Percentiles rank a stretch among this genome's conserved stretches.
These are phyloP conservation scores for Nerophis lumbriciformis DNA, from an alignment of 2,113 vertebrate species.

Conservation along the genomic window DNA sequence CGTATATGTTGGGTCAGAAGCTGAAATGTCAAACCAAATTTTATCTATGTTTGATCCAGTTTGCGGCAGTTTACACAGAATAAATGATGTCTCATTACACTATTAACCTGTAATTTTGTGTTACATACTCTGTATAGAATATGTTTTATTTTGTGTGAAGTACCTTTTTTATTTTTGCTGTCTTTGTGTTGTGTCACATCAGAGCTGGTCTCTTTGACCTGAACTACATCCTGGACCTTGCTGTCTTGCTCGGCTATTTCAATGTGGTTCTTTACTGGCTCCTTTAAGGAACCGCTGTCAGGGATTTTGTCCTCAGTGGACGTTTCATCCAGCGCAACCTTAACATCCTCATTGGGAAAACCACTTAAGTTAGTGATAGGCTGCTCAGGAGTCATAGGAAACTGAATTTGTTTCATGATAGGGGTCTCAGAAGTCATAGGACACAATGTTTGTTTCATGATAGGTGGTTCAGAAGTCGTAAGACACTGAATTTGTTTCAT, in stretches of 20 bases:
- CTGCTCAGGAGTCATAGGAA: slow-evolving; percentile 14
- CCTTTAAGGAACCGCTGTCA: slow-evolving; percentile 3
- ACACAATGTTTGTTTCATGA: no score
- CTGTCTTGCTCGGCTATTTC: slow-evolving; percentile 21
- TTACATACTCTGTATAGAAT: not conserved
- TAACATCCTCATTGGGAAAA: slow-evolving; percentile 63
- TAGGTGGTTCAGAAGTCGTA: slow-evolving; percentile 8
- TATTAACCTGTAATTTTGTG: no score
- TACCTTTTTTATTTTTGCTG: slow-evolving; percentile 56
- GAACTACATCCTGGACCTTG: slow-evolving; percentile 24
- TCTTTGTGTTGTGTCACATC: slow-evolving; percentile 35
- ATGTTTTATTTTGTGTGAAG: not conserved
- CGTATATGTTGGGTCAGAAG: no score
- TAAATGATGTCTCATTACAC: no score
- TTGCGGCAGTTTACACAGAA: no score
- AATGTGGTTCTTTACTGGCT: slow-evolving; percentile 30
- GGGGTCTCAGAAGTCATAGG: no score
- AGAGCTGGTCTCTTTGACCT: slow-evolving; percentile 20
- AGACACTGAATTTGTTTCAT: slow-evolving; percentile 4
- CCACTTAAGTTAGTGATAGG: slow-evolving; percentile 25
- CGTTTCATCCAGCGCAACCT: slow-evolving; percentile 50
- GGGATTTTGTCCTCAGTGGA: slow-evolving; percentile 26
- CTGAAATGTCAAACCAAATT: no score
- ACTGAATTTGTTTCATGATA: not conserved
- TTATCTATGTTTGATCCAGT: no score